phyloP scores from a whole-genome alignment of 2,797 vertebrate genomes.

The Anableps anableps region DNA sequence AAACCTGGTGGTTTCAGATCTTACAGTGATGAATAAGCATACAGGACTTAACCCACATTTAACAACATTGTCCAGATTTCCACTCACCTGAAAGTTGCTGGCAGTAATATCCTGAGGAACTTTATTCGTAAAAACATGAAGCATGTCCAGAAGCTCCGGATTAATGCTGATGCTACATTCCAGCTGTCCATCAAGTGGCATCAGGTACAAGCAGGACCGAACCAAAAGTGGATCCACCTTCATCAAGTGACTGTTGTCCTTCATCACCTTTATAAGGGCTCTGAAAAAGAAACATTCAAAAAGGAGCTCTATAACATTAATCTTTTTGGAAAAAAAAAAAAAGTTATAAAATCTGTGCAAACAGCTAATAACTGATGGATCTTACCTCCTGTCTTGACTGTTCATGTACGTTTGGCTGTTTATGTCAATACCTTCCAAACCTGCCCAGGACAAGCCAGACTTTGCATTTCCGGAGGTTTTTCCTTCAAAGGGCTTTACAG shows the following conservation, averaged over 20 bases:
- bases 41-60: background rate
- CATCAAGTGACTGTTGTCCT: conserved; percentile 71
- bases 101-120: conserved; percentile 44
- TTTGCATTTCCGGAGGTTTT: background rate
- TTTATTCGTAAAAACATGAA: conserved; percentile 73
- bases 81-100: conserved; percentile 44
- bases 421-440: conserved; percentile 70
- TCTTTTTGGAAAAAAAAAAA: background rate
- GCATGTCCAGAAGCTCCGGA: conserved; percentile 74
- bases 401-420: fast-evolving
- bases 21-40: background rate
- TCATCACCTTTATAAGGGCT: conserved; percentile 71
- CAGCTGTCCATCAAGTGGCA: conserved; percentile 68
- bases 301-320: background rate
- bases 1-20: background rate
- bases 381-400: conserved; percentile 67
- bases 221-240: conserved; percentile 75
- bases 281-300: conserved; percentile 48
- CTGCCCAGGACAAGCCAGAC: conserved; percentile 54
- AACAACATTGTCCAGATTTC: background rate
- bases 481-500: conserved; percentile 42
- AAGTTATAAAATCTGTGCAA: fast-evolving
- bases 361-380: background rate
- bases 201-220: conserved; percentile 85
- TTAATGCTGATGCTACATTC: conserved; percentile 60